Conservation (phyloP, 2,113 vertebrate genomes). For the Colius striatus region DNA sequence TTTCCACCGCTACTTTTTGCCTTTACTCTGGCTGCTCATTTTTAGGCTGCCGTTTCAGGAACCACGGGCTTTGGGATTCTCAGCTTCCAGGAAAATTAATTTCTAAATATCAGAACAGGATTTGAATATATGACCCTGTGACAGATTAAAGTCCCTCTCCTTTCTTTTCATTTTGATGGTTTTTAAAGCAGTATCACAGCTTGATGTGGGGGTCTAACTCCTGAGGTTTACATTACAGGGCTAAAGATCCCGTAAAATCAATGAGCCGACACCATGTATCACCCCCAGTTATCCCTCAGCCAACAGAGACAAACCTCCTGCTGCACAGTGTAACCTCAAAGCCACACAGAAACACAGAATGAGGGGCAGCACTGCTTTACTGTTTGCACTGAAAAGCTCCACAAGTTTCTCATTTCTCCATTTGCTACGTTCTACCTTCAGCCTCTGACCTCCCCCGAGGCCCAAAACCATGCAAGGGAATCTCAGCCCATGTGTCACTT, state of each 20-base stretch:
- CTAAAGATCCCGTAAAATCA: not conserved
- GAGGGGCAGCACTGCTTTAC: not conserved
- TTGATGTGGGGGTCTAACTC: not conserved
- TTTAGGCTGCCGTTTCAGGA: not conserved
- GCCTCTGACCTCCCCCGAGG: not conserved
- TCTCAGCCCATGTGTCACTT: accelerated
- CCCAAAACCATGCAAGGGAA: not conserved
- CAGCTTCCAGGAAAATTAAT: not conserved
- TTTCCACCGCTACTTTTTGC: not conserved
- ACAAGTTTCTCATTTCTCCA: not conserved
- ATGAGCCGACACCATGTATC: not conserved
- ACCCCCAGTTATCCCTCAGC: not conserved
- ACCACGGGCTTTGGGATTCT: accelerated
- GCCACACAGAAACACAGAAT: not conserved
- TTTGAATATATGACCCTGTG: not conserved
- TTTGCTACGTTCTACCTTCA: not conserved
- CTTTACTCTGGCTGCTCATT: not conserved
- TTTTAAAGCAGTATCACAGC: not conserved
- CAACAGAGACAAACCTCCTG: accelerated
- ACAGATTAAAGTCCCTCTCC: not conserved
- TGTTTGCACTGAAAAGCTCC: not conserved
- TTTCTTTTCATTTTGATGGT: not conserved
- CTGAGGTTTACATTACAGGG: not conserved
- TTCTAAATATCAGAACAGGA: not conserved
- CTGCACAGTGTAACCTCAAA: not conserved